Evolutionary conservation across 23 tunicate species (phyloP), one percentile per base, ranked within the genome.

Genomic region (Aplidium turbinatum): DNA sequence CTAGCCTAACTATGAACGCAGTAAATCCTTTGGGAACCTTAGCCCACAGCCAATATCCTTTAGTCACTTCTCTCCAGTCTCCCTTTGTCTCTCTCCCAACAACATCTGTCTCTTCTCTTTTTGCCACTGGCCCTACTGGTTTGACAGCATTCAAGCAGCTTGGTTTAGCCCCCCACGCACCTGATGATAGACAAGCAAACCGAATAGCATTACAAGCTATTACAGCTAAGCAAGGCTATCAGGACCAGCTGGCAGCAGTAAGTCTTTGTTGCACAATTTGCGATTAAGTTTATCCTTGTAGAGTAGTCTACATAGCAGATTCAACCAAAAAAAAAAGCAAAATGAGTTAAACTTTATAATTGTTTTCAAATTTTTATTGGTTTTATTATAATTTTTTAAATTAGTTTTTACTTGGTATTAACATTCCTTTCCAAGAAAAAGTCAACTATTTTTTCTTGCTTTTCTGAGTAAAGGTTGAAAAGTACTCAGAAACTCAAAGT

Each of bases 211-310:
- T 56, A 1, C 80, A 60, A 33, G 57, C 72, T 7, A 3, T 81
- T 2, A 34, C 76, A 4, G 35, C 72, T 6, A 51, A 50, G 31
- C 79, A 72, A 33, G 72, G 50, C 72, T 72, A 80, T 33, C 65
- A 66, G 33, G 82, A 76, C 16, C 82, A 61, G 25, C 34, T 76
- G 71, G 34, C 24, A 3, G 72, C 38, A 36, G 38, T 11, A 42
- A 16, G 16, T 65, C 3, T 65, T 35, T 65, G 4, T 60, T 27
- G 7, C 68, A 60, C 16, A 9, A 27, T 30, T 60, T 42, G 11
- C 11, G 50, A 42, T 9, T 42, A 9, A 11, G 50, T 42, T 11
- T n/a, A n/a, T n/a, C n/a, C n/a, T n/a, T n/a, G n/a, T n/a, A n/a
- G n/a, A n/a, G n/a, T n/a, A n/a, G n/a, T n/a, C n/a, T n/a, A n/a